phyloP scores from a whole-genome alignment of 2,797 vertebrate species.

The Gallinago stenura region DNA sequence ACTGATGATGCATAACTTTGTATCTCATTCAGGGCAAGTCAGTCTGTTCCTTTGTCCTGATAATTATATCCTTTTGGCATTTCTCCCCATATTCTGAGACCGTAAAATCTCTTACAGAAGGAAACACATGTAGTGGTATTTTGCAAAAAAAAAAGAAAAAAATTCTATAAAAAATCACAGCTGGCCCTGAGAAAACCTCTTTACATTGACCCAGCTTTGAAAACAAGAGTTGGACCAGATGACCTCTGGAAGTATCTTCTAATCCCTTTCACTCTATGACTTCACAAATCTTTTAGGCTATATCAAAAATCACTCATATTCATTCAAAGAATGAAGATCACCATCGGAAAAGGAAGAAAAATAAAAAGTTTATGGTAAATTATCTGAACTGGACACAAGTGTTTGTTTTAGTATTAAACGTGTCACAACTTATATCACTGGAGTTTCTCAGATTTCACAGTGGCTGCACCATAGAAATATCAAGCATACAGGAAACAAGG shows the following conservation, averaged over 20 bases:
- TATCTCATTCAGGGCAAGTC: neutral
- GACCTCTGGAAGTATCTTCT: neutral
- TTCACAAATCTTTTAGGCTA: neutral
- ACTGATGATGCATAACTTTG: neutral
- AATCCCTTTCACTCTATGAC: neutral
- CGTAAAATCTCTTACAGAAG: neutral
- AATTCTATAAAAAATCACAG: accelerated
- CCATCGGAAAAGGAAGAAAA: neutral
- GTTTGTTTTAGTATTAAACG: neutral
- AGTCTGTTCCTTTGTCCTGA: neutral
- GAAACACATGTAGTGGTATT: neutral
- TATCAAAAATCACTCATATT: neutral
- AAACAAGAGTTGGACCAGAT: neutral
- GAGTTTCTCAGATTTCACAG: neutral
- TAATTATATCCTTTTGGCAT: neutral
- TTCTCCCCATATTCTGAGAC: neutral
- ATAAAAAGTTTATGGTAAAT: neutral
- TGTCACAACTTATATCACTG: neutral
- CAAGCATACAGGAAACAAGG: neutral
- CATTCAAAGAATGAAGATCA: neutral
- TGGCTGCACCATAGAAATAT: neutral
- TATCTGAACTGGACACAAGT: neutral
- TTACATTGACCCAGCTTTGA: neutral
- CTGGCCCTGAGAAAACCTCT: neutral
- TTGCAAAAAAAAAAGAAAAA: accelerated